phyloP scores from a whole-genome alignment of 2,888 invertebrate species.

The Epinotia nisella region DNA sequence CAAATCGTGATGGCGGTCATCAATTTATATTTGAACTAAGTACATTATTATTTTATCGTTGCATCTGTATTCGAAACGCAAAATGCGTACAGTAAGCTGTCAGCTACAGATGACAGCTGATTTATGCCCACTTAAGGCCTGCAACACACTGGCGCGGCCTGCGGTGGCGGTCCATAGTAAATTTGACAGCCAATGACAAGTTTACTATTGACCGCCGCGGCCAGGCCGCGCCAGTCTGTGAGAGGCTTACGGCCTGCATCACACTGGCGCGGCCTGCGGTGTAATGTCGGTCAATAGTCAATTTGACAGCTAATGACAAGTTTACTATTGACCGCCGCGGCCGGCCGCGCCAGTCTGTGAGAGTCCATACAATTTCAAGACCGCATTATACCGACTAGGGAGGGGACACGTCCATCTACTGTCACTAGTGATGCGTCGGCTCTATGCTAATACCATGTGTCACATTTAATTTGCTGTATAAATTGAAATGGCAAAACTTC shows the following conservation, averaged over 20 bases:
- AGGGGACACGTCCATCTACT: slow-evolving; percentile 35
- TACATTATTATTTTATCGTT: slow-evolving; percentile 17
- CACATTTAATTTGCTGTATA: slow-evolving; percentile 40
- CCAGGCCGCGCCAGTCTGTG: too few relatives aligned
- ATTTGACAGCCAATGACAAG: too few relatives aligned
- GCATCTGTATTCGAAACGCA: slow-evolving; percentile 22
- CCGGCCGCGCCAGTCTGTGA: too few relatives aligned
- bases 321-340: too few relatives aligned
- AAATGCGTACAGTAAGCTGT: slow-evolving; percentile 24
- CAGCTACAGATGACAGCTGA: slow-evolving; percentile 26
- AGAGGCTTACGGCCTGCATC: too few relatives aligned
- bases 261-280: too few relatives aligned
- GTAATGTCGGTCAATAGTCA: too few relatives aligned
- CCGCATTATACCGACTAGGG: slow-evolving; percentile 37
- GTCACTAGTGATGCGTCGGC: slow-evolving; percentile 34
- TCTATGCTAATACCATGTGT: slow-evolving; percentile 32
- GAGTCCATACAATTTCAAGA: slow-evolving; percentile 35
- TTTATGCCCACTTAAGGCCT: slow-evolving; percentile 35
- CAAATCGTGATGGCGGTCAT: slow-evolving; percentile 22
- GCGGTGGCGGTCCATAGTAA: too few relatives aligned
- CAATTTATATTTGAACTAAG: slow-evolving; percentile 24
- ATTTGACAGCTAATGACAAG: too few relatives aligned
- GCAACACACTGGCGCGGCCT: too few relatives aligned
- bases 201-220: too few relatives aligned
- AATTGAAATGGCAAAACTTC: slow-evolving; percentile 28